Percentiles rank a stretch among this genome's conserved stretches.
Evolutionary conservation across 2,888 invertebrate species (phyloP).

Genomic region (Nebria salina): DNA sequence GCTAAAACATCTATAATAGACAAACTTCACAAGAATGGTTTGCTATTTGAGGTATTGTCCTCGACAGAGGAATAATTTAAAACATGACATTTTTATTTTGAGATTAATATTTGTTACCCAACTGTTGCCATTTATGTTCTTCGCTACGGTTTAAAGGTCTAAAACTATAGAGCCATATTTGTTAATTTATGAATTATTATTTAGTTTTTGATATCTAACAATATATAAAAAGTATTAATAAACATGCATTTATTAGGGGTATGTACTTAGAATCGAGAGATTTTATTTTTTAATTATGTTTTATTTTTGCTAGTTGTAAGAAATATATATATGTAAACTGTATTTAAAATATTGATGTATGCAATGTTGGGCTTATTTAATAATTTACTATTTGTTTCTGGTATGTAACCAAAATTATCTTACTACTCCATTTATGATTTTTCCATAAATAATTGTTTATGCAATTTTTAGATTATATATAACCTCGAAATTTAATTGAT

Average conservation of each 20-base stretch:
- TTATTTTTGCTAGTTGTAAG: slow-evolving; percentile 30
- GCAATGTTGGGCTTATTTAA: slow-evolving; percentile 43
- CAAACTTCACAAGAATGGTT: slow-evolving; percentile 69
- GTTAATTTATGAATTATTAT: not conserved
- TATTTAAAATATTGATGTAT: slow-evolving; percentile 33
- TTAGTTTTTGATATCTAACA: not conserved
- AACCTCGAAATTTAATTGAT: no score
- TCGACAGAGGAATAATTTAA: slow-evolving; percentile 25
- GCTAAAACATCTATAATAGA: slow-evolving; percentile 80
- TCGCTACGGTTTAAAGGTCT: not conserved
- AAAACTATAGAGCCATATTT: not conserved
- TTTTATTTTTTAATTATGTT: slow-evolving; percentile 28
- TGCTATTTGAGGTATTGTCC: slow-evolving; percentile 33
- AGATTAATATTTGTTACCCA: not conserved
- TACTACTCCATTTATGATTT: no score
- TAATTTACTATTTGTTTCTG: slow-evolving; percentile 24
- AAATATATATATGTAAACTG: slow-evolving; percentile 11
- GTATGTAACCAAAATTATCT: no score
- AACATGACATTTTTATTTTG: not conserved
- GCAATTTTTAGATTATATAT: no score
- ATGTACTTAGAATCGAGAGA: slow-evolving; percentile 29
- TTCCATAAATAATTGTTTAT: no score
- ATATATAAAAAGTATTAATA: not conserved
- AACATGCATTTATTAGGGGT: slow-evolving; percentile 40
- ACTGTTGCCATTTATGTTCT: not conserved